Evolutionary conservation across 2,113 vertebrate genomes (phyloP), one percentile per base, ranked within the genome.

Genomic region (Cavia aperea): DNA sequence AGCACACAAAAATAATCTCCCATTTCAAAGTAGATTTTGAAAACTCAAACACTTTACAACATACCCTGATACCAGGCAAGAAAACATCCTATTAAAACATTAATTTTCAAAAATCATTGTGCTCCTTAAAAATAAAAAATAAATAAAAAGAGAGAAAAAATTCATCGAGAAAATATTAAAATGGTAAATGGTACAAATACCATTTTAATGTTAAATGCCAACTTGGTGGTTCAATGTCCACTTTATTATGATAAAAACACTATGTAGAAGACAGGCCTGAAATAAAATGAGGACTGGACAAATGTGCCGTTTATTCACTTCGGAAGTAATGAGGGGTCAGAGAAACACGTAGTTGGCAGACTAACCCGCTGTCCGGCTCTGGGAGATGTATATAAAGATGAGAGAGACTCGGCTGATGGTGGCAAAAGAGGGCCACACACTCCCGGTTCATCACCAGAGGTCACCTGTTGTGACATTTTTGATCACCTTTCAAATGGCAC

Each of bases 261-360:
- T 58, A 58, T 19, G 18, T 58, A 58, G 56, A 58, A 58, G 56
- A 58, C 56, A 58, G 18, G 56, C 56, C 19, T 19, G 2, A 56
- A 16, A 56, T 18, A 18, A 16, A 56, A 56, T 56, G 56, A 56
- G 56, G 56, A 56, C 56, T 56, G 56, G 18, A 56, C 18, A 56
- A 56, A 56, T 56, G 56, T 56, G 56, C 56, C 21, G 56, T 58
- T 58, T 58, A 58, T 86, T 84, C 66, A 62, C 43, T 84, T 77
- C 68, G 93, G 46, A 65, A 95, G 93, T 91, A 86, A 86, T 78
- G 84, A 92, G 31, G 24, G 43, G 46, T 24, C 51, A 86, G 94
- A 88, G 77, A 49, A 65, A 72, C n/a, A 58, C 21, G 56, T 91
- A 77, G 29, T 78, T 73, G 18, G 79, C 46, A 56, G 65, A 58